These are phyloP conservation scores for Natator depressus DNA, from an alignment of 2,113 vertebrate genomes.

Conservation along the genomic window DNA sequence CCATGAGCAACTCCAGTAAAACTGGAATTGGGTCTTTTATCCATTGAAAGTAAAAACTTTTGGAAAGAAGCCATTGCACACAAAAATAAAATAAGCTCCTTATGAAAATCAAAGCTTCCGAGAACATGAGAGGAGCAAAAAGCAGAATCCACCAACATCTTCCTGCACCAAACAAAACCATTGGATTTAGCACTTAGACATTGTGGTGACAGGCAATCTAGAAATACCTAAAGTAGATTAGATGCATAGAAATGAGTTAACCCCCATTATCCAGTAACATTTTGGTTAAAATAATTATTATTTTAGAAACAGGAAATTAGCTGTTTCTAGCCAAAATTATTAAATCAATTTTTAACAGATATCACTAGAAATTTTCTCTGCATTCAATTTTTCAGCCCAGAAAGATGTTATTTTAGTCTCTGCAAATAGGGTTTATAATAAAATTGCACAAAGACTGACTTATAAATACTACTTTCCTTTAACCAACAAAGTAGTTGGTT, in stretches of 20 bases:
- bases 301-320: not conserved
- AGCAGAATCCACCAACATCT: not conserved
- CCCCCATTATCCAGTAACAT: not conserved
- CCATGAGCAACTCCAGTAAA: not conserved
- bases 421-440: not conserved
- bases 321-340: not conserved
- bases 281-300: not conserved
- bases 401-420: not conserved
- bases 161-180: not conserved
- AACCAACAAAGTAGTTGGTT: not conserved
- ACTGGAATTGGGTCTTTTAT: not conserved
- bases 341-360: not conserved
- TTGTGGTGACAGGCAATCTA: not conserved
- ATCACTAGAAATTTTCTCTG: not conserved
- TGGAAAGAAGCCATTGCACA: not conserved
- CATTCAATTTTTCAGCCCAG: not conserved
- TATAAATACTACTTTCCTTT: not conserved
- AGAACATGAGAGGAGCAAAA: not conserved
- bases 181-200: not conserved
- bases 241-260: not conserved
- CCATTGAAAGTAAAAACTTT: not conserved
- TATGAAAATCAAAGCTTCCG: not conserved
- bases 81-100: not conserved
- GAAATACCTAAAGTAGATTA: not conserved
- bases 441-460: not conserved